Base-by-base conservation (phyloP, 23 tunicate species). In the Aplidium turbinatum region DNA sequence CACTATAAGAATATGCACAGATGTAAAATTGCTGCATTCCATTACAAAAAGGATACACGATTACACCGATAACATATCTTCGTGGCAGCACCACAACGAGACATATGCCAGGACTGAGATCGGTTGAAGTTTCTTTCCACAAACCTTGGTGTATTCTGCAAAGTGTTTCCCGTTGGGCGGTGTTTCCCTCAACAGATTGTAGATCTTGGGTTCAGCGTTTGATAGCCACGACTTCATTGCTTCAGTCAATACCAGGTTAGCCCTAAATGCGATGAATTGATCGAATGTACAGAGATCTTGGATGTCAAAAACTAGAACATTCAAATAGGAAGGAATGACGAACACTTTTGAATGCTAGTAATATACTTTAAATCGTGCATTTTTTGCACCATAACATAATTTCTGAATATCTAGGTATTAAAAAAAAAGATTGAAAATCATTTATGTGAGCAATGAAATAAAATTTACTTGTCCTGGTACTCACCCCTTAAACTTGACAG, bases 151-250 rank as follows among this genome's bases (percentile, higher is more conserved):
- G 38, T 83, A 95, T 57, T 62, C 33, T 24, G 92, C 91, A 63
- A 89, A 95, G 2, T 85, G 63, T 63, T 89, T 83, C 16, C 99
- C 99, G 29, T 88, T 61, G 29, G 99, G 99, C 4, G 99, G 99
- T 19, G 99, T 95, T 78, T 95, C 99, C 35, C 84, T 71, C 18
- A 95, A 57, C 60, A 95, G 35, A 1, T 62, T 50, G 48, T 83
- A 89, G 58, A 95, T 89, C 51, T 89, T 79, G 20, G 69, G 63
- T 67, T 83, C 77, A 22, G 80, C 68, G 31, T 66, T 73, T 4
- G 53, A 30, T 0, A 95, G 84, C 99, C 99, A 95, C 26, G 46
- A 66, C 35, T 85, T 91, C 74, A 76, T 82, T 16, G 67, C 67
- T 22, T 89, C 95, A 1, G 82, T 56, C 50, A 95, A 55, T 13